Evolutionary conservation across 2,888 invertebrate genomes (phyloP), one percentile per base, ranked within the genome.

Genomic region (Polia nebulosa): DNA sequence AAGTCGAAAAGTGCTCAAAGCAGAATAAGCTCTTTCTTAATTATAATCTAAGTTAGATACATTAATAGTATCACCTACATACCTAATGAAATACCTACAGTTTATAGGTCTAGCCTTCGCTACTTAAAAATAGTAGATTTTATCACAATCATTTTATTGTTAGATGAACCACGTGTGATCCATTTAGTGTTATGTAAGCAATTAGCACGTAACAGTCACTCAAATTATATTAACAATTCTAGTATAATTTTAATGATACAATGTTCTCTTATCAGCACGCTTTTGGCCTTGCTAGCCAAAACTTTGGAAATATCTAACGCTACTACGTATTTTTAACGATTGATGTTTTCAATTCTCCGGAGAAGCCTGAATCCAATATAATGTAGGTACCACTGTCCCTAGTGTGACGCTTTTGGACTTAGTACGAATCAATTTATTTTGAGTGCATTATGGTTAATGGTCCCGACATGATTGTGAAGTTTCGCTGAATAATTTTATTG

Each of bases 131-230:
- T n/a, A n/a, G n/a, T n/a, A n/a, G n/a, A n/a, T n/a, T n/a, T n/a
- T n/a, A n/a, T n/a, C n/a, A n/a, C n/a, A n/a, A n/a, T n/a, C 15
- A 7, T 22, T 39, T 6, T 32, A 6, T 8, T 32, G 4, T 8
- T 32, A 2, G 36, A 6, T 39, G 15, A 65, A 39, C 20, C 27
- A n/a, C n/a, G 15, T n/a, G 13, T 36, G 15, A 41, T 49, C 52
- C 51, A 20, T 20, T 36, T 8, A 22, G 17, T 32, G 15, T 44
- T 61, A 45, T 59, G 6, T 47, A 49, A 44, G 41, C n/a, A 66
- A 68, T 56, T 66, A 65, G 29, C 15, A 61, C 17, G 36, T 61
- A 70, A 36, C n/a, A 51, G 17, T 32, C 20, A 53, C 45, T 53
- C 17, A 52, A 59, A 70, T 68, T 20, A 27, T 59, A 59, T 69